phyloP scores from a whole-genome alignment of 2,113 vertebrate genomes.

The Sinocyclocheilus grahami region DNA sequence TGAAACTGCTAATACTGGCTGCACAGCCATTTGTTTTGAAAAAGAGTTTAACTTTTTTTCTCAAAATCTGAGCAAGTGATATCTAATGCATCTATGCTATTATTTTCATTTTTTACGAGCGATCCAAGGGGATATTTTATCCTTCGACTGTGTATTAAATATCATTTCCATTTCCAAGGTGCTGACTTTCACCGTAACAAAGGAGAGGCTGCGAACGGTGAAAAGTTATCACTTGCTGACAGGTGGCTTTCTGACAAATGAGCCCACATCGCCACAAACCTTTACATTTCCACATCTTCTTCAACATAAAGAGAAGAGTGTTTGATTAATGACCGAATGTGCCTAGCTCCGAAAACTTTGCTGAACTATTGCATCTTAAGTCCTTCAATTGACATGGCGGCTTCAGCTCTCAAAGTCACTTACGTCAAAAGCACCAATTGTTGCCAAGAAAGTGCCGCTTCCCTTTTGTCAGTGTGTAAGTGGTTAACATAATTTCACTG shows the following conservation, averaged over 20 bases:
- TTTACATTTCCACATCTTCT: conserved; percentile 17
- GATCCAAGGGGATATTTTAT: not conserved
- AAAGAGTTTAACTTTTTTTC: not conserved
- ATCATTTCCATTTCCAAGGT: conserved; percentile 17
- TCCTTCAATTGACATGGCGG: conserved; percentile 45
- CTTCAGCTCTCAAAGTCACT: conserved; percentile 45
- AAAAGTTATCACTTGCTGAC: conserved; percentile 38
- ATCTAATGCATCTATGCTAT: conserved; percentile 11
- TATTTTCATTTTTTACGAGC: not conserved
- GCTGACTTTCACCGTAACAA: conserved; percentile 29
- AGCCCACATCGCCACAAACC: conserved; percentile 26
- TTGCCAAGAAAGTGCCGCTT: conserved; percentile 44
- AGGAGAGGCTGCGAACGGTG: conserved; percentile 18
- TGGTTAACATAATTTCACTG: conserved; percentile 78
- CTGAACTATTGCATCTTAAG: conserved; percentile 10
- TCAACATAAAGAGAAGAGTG: conserved; percentile 27
- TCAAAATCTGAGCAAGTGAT: not conserved
- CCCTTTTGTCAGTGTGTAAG: conserved; percentile 65
- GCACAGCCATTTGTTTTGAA: not conserved
- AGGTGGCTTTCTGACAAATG: conserved; percentile 29
- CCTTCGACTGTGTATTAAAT: conserved; percentile 6
- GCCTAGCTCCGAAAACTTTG: conserved; percentile 16
- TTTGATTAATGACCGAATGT: conserved; percentile 38
- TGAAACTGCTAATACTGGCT: not conserved
- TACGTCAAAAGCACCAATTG: conserved; percentile 24